Conservation (phyloP, 2,888 invertebrate genomes). For the Drosophila suboccidentalis region DNA sequence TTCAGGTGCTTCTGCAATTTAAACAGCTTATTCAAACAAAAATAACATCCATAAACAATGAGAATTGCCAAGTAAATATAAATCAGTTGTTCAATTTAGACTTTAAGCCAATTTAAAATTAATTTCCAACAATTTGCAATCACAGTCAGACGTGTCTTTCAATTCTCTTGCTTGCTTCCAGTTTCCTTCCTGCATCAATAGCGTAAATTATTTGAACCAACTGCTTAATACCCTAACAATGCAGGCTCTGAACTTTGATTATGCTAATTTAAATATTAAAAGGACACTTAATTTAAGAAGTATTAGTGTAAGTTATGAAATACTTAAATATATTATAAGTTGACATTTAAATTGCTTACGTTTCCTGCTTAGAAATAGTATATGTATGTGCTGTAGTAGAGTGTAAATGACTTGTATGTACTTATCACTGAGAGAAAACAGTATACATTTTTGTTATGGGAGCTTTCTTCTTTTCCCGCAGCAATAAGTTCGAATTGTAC, state of each 20-base stretch:
- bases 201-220: conserved; percentile 1
- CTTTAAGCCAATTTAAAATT: conserved; percentile 44
- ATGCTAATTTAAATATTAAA: neutral
- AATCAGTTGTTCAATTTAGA: conserved; percentile 21
- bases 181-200: neutral
- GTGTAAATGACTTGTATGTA: neutral
- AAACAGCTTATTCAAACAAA: neutral
- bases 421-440: neutral
- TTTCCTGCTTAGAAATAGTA: neutral
- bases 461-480: neutral
- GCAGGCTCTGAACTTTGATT: neutral
- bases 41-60: neutral
- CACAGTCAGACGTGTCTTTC: conserved; percentile 29
- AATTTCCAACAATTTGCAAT: conserved; percentile 54
- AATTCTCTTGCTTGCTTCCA: conserved; percentile 4
- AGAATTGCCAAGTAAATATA: conserved; percentile 22
- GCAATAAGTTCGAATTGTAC: neutral
- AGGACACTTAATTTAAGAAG: neutral
- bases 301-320: neutral
- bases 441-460: no score
- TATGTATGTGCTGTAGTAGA: neutral
- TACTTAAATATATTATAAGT: neutral
- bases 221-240: neutral
- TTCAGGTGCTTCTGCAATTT: neutral
- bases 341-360: conserved; percentile 12